A percentile compares a stretch with the other conserved stretches of the same genome.
Conservation (phyloP, 2,888 invertebrate species). For the Rhogogaster chlorosoma region DNA sequence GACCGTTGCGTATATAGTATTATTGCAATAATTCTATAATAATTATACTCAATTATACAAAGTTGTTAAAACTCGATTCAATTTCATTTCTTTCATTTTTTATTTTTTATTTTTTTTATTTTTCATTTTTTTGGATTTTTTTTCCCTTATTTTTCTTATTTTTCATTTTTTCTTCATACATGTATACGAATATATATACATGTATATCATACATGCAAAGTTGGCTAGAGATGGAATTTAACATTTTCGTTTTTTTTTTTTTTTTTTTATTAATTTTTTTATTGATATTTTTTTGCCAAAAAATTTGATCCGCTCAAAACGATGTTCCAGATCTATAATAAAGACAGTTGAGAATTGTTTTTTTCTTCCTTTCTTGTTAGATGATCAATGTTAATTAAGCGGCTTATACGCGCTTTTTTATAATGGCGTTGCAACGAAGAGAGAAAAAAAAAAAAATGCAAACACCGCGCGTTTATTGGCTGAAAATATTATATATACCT, state of each 20-base stretch:
- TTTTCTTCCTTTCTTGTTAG: not conserved
- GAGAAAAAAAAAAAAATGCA: slow-evolving; percentile 21
- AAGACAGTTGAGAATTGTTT: not conserved
- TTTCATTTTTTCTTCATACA: not conserved
- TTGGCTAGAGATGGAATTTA: not conserved
- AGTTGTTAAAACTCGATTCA: slow-evolving; percentile 28
- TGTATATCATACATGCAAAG: too few relatives aligned
- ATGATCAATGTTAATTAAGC: not conserved
- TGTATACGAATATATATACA: not conserved
- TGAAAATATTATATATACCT: not conserved
- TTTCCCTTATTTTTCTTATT: not conserved
- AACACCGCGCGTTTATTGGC: slow-evolving; percentile 58
- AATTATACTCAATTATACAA: slow-evolving; percentile 29
- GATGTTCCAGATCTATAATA: slow-evolving; percentile 7
- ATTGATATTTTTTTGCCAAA: not conserved
- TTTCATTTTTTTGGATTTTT: too few relatives aligned
- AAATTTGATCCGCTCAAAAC: not conserved
- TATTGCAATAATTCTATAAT: slow-evolving; percentile 48
- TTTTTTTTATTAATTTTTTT: not conserved
- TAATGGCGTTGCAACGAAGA: not conserved
- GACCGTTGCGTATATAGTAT: slow-evolving; percentile 56
- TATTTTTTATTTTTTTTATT: slow-evolving; percentile 42
- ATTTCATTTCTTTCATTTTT: not conserved
- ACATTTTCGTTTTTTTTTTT: not conserved
- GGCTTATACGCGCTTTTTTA: not conserved